phyloP scores from a whole-genome alignment of 2,797 vertebrate genomes.

The Triplophysa bombifrons region DNA sequence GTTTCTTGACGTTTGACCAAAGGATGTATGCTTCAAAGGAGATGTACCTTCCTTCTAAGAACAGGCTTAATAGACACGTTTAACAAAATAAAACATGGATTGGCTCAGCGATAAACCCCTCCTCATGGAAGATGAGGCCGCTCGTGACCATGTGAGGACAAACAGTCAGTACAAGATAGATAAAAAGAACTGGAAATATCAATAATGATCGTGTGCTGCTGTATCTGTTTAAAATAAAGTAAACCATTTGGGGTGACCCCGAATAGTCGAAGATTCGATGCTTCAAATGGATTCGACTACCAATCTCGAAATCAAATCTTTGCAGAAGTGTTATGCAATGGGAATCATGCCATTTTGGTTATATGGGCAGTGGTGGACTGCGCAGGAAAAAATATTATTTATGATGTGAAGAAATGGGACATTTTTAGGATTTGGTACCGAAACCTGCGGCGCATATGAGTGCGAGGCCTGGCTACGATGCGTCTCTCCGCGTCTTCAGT shows the following conservation, averaged over 20 bases:
- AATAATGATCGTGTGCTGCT: not conserved
- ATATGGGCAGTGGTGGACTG: too few relatives aligned
- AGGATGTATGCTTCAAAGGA: conserved; percentile 31
- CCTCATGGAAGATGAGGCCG: conserved; percentile 63
- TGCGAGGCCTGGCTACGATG: too few relatives aligned
- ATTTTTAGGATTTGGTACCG: too few relatives aligned
- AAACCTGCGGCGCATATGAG: too few relatives aligned
- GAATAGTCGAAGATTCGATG: too few relatives aligned
- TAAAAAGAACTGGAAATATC: not conserved
- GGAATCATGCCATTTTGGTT: too few relatives aligned
- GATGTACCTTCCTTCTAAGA: not conserved
- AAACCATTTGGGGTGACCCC: too few relatives aligned
- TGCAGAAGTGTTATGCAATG: too few relatives aligned
- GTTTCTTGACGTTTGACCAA: conserved; percentile 25
- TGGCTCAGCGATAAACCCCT: conserved; percentile 50
- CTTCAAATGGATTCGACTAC: too few relatives aligned
- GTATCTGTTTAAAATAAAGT: not conserved
- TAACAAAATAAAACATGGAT: not conserved
- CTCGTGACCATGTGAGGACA: conserved; percentile 35
- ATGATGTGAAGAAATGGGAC: too few relatives aligned
- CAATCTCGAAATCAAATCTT: not conserved
- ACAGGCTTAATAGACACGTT: not conserved
- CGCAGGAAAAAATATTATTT: too few relatives aligned
- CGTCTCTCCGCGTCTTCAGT: too few relatives aligned
- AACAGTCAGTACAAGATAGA: not conserved